Base-by-base conservation (phyloP, 2,888 invertebrate species). In the Lacanobia oleracea region DNA sequence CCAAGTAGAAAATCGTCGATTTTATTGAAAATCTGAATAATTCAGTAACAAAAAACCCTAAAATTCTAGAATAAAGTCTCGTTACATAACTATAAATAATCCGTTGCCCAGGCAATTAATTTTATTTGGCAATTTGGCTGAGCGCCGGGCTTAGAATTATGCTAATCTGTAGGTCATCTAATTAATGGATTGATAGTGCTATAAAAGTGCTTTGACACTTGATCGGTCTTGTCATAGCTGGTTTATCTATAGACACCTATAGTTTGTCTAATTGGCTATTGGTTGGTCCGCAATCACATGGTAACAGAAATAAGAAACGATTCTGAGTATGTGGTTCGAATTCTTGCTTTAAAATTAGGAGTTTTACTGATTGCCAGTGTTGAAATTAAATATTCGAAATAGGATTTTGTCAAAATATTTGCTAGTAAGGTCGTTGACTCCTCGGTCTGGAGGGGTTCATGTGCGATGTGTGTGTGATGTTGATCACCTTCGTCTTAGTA, bases 121-220 rank as follows among this genome's bases (percentile, higher is more conserved):
- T 79, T 83, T 67, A 86, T 88, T 85, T 76, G 84, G 71, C 70
- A 71, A 84, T 85, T 88, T 88, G 89, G 89, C 88, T 69, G 63
- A 37, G 81, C 75, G 87, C 87, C 86, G 85, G 75, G 72, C 70
- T 78, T 72, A 69, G 71, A 73, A 79, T 66, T 62, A 61, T 77
- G 61, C 61, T 71, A 72, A 81, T 80, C 64, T 82, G 75, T 85
- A 83, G 75, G 77, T 76, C 71, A 72, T 66, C 48, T 79, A 75
- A 84, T 82, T 84, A 79, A 77, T 70, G 57, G 56, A 80, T 83
- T 79, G 79, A 74, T 75, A 73, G 67, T 40, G 12, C 37, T 72
- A 60, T 51, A 59, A 54, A 70, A 67, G 74, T 57, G 60, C 67
- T 72, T 72, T 72, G 81, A 85, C 73, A 83, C 79, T 77, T 74